A percentile compares a stretch with the other conserved stretches of the same genome.
phyloP scores from a whole-genome alignment of 37 sponge, comb jelly and placozoan species.

The Dysidea cf. avara region DNA sequence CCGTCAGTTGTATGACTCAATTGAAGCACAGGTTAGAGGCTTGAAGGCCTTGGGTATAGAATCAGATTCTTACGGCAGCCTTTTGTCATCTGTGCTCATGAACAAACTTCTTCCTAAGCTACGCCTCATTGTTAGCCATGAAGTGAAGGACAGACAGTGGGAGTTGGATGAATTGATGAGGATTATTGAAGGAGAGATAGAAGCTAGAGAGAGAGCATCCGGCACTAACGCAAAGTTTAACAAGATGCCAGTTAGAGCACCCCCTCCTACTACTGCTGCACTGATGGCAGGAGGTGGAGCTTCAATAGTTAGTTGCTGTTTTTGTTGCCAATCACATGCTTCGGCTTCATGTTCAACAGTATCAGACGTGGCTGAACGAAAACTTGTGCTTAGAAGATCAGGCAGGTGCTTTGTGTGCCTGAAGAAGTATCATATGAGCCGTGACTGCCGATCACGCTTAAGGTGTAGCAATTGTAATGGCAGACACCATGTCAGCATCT shows the following conservation, averaged over 20 bases:
- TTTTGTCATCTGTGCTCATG: constrained; percentile 34
- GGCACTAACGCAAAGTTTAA: no score
- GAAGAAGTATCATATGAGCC: constrained; percentile 17
- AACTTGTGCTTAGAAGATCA: constrained; percentile 6
- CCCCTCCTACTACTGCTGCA: constrained; percentile 13
- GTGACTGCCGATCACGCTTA: constrained; percentile 12
- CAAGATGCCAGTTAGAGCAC: no score
- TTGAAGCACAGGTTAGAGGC: constrained; percentile 30
- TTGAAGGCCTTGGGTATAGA: constrained; percentile 22
- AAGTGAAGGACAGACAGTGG: background rate
- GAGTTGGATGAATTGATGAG: constrained; percentile 1
- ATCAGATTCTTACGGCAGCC: constrained; percentile 13
- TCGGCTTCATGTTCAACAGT: constrained; percentile 12
- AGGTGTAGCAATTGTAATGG: no score
- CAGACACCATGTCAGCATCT: constrained; percentile 19
- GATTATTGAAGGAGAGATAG: constrained; percentile 4
- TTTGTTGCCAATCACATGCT: constrained; percentile 21
- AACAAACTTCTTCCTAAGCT: constrained; percentile 27
- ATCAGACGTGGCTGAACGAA: constrained; percentile 2
- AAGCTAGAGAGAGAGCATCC: constrained; percentile 1
- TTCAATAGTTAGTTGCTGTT: constrained; percentile 2
- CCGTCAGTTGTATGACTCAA: constrained; percentile 25
- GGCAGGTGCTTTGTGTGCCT: constrained; percentile 37
- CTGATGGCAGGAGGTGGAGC: background rate
- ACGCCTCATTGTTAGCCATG: constrained; percentile 2